A percentile compares a stretch with the other conserved stretches of the same genome.
These are phyloP conservation scores for Phocides pigmalion DNA, from an alignment of 1,140 invertebrate species.

Conservation along the genomic window DNA sequence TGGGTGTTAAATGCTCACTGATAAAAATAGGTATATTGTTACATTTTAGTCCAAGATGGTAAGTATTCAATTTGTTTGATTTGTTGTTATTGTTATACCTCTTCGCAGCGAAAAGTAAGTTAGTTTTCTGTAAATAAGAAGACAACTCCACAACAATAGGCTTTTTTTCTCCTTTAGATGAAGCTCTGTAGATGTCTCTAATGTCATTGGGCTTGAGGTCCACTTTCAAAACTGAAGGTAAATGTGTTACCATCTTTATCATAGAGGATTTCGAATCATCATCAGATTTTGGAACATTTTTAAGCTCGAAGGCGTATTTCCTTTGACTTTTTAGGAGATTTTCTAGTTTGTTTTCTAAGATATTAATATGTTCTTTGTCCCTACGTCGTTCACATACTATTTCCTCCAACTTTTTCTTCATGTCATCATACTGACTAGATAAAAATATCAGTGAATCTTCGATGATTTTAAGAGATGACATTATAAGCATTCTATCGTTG, in stretches of 20 bases:
- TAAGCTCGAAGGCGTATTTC: conserved; percentile 27
- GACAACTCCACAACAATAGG: conserved; percentile 29
- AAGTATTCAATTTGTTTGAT: conserved; percentile 15
- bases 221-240: conserved; percentile 22
- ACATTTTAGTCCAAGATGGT: conserved; percentile 19
- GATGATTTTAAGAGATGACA: conserved; percentile 31
- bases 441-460: conserved; percentile 31
- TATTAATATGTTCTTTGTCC: conserved; percentile 28
- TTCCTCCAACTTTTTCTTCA: conserved; percentile 19
- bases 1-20: conserved; percentile 16
- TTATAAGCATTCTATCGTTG: conserved; percentile 20
- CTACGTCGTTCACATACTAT: conserved; percentile 21
- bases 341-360: conserved; percentile 31
- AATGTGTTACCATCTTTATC: conserved; percentile 26
- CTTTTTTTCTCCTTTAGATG: conserved; percentile 34
- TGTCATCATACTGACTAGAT: conserved; percentile 31
- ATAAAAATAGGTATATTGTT: conserved; percentile 9
- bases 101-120: conserved; percentile 31
- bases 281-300: conserved; percentile 33
- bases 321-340: conserved; percentile 19
- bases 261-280: conserved; percentile 31
- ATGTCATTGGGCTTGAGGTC: conserved; percentile 26
- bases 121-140: conserved; percentile 28
- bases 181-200: conserved; percentile 32
- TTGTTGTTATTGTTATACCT: conserved; percentile 30